Evolutionary conservation across 2,113 vertebrate species (phyloP).

Genomic region (Brachypodius melanocephalos): DNA sequence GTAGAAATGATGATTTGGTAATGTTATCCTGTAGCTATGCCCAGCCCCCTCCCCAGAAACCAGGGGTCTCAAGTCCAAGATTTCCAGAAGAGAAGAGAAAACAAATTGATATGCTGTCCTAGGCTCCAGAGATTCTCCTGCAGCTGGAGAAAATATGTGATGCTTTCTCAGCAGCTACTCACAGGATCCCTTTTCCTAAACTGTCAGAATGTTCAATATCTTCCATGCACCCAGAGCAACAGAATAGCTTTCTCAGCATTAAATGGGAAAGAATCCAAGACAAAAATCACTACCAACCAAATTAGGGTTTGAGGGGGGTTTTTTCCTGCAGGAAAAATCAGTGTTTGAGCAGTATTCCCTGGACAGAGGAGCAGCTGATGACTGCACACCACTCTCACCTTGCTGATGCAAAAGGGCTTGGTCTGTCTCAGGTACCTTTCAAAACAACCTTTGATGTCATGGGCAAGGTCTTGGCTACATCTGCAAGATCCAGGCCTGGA

Average conservation of each 20-base stretch:
- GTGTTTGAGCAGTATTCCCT: background rate
- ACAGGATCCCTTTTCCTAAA: background rate
- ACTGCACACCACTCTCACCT: background rate
- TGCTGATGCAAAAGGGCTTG: background rate
- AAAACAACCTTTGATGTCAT: background rate
- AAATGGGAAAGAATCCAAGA: conserved; percentile 3
- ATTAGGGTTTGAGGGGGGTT: background rate
- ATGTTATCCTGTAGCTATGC: background rate
- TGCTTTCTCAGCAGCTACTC: conserved; percentile 11
- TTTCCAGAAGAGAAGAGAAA: background rate
- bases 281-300: background rate
- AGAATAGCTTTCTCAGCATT: conserved; percentile 11
- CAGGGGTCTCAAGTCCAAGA: background rate
- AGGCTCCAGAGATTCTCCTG: background rate
- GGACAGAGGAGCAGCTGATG: background rate
- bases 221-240: background rate
- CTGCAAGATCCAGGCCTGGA: background rate
- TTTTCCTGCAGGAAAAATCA: background rate
- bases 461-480: background rate
- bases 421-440: background rate
- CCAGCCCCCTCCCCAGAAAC: background rate
- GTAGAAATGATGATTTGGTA: background rate
- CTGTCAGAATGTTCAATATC: background rate
- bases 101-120: background rate
- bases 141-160: background rate